Percentiles rank a stretch among this genome's conserved stretches.
phyloP scores from a whole-genome alignment of 1,140 invertebrate genomes.

The Helicoverpa armigera region DNA sequence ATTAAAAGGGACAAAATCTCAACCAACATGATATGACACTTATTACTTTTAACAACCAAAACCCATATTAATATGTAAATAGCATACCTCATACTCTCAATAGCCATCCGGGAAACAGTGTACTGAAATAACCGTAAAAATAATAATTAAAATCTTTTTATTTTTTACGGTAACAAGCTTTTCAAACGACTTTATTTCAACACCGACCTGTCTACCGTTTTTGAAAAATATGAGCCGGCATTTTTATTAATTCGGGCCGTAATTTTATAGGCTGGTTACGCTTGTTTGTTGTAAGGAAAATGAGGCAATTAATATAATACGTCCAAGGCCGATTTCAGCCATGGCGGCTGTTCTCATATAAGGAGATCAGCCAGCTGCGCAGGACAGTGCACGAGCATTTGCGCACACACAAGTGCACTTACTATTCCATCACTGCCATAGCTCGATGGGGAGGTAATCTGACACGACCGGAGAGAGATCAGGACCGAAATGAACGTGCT shows the following conservation, averaged over 20 bases:
- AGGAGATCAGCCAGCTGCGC: too few species aligned
- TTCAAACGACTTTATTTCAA: conserved; percentile 35
- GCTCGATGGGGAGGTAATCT: too few species aligned
- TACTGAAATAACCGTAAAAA: conserved; percentile 13
- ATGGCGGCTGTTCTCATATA: too few species aligned
- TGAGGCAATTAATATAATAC: too few species aligned
- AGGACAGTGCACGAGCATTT: too few species aligned
- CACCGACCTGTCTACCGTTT: background rate
- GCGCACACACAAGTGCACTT: too few species aligned
- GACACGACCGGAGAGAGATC: too few species aligned
- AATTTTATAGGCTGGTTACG: background rate
- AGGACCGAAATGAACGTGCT: too few species aligned
- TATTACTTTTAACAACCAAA: conserved; percentile 29
- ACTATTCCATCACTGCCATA: too few species aligned
- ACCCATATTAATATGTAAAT: conserved; percentile 39
- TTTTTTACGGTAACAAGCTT: background rate
- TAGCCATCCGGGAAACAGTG: conserved; percentile 1
- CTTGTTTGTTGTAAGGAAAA: background rate
- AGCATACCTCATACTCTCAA: background rate
- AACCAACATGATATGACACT: background rate
- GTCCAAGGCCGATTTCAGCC: too few species aligned
- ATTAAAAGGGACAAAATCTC: background rate
- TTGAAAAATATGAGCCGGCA: conserved; percentile 15
- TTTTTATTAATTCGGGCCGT: background rate
- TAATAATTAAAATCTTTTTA: conserved; percentile 46